phyloP scores from a whole-genome alignment of 2,888 invertebrate species.

The Asteroscopus sphinx region DNA sequence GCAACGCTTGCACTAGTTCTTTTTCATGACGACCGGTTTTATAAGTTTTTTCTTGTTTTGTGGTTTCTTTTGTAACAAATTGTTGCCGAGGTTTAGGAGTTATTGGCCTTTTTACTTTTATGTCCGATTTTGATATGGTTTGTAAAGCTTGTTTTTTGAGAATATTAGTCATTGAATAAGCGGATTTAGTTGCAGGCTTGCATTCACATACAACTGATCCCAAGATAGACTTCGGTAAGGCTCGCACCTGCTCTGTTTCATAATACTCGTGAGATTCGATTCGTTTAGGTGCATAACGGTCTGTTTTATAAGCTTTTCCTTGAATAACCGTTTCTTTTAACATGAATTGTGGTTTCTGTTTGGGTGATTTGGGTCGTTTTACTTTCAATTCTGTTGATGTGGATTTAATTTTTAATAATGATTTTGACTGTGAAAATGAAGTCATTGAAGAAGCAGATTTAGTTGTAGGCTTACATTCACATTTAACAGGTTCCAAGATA shows the following conservation, averaged over 20 bases:
- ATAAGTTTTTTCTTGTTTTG: too few relatives aligned
- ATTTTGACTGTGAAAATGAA: not conserved
- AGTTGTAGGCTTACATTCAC: slow-evolving; percentile 5
- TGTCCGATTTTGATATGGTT: slow-evolving; percentile 4
- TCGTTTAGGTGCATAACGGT: not conserved
- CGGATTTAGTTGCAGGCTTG: slow-evolving; percentile 16
- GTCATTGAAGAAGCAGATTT: slow-evolving; percentile 8
- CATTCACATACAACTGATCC: slow-evolving; percentile 16
- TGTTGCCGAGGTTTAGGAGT: not conserved
- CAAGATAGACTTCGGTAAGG: slow-evolving; percentile 1
- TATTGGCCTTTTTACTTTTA: not conserved
- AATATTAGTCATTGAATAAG: slow-evolving; percentile 20
- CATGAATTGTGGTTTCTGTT: not conserved
- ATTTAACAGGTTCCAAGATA: not conserved
- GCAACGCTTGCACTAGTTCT: too few relatives aligned
- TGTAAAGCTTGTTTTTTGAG: slow-evolving; percentile 20
- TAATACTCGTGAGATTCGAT: not conserved
- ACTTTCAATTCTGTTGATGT: not conserved
- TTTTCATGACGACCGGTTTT: too few relatives aligned
- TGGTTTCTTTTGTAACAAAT: not conserved
- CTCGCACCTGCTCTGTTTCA: not conserved
- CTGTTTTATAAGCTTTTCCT: not conserved
- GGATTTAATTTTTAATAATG: not conserved
- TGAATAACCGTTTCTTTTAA: not conserved
- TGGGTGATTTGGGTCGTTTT: not conserved